Evolutionary conservation across 2,888 invertebrate species (phyloP).

Genomic region (Chloroclystis v-ata): DNA sequence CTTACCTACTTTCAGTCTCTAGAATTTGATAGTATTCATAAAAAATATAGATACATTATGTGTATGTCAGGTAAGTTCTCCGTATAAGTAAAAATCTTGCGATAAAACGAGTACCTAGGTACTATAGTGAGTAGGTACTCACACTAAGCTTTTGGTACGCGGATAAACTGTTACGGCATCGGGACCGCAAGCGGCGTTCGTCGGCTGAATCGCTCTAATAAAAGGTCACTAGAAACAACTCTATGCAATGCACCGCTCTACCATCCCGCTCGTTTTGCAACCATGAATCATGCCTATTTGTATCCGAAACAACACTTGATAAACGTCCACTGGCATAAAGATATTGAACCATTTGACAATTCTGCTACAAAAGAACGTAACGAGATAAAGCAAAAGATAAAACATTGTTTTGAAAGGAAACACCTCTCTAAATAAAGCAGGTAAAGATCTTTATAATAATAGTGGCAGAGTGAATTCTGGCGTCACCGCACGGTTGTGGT

Average conservation of each 20-base stretch:
- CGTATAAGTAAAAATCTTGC: too few species aligned
- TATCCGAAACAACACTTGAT: constrained; percentile 15
- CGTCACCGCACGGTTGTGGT: constrained; percentile 31
- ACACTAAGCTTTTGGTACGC: too few species aligned
- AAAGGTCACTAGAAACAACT: constrained; percentile 30
- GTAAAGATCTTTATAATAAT: constrained; percentile 44
- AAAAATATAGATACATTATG: too few species aligned
- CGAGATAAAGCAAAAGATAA: constrained; percentile 37
- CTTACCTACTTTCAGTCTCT: too few species aligned
- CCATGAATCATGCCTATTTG: constrained; percentile 25
- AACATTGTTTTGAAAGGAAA: constrained; percentile 38
- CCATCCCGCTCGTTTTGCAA: constrained; percentile 34
- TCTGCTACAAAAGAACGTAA: constrained; percentile 27
- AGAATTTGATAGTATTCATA: too few species aligned
- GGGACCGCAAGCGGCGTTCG: constrained; percentile 43
- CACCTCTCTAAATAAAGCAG: constrained; percentile 54
- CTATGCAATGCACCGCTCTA: constrained; percentile 35
- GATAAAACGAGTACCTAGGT: constrained; percentile 10
- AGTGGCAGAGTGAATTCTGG: constrained; percentile 32
- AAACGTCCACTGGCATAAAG: constrained; percentile 16
- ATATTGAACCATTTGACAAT: constrained; percentile 1
- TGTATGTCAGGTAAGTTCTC: too few species aligned
- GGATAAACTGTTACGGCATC: constrained; percentile 47
- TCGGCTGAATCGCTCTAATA: constrained; percentile 21
- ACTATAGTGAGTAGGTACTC: constrained; percentile 41